A percentile compares a stretch with the other conserved stretches of the same genome.
phyloP scores from a whole-genome alignment of 2,888 invertebrate species.

The Cephalotes varians region DNA sequence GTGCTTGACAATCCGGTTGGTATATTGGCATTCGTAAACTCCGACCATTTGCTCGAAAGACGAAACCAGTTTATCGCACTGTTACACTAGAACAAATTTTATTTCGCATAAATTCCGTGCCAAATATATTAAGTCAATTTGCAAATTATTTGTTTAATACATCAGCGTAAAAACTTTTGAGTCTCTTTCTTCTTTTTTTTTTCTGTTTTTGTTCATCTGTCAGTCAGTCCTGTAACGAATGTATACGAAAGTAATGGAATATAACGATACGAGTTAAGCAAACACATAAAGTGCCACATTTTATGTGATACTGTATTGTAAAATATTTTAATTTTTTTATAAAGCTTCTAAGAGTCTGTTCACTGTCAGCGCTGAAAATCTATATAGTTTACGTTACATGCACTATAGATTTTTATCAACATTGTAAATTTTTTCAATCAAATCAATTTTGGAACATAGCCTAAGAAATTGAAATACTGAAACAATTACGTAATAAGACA shows the following conservation, averaged over 20 bases:
- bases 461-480: not conserved
- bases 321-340: not conserved
- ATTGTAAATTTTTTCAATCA: too few relatives aligned
- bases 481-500: not conserved
- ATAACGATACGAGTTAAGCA: not conserved
- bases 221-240: not conserved
- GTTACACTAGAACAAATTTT: slow-evolving; percentile 11
- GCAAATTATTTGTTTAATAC: not conserved
- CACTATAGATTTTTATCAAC: too few relatives aligned
- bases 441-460: too few relatives aligned
- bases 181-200: not conserved
- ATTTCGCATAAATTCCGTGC: not conserved
- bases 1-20: slow-evolving; percentile 33
- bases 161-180: not conserved
- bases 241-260: not conserved
- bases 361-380: too few relatives aligned
- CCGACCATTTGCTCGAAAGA: not conserved
- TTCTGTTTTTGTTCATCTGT: not conserved
- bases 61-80: slow-evolving; percentile 28
- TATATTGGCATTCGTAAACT: slow-evolving; percentile 31
- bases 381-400: too few relatives aligned
- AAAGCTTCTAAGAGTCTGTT: too few relatives aligned
- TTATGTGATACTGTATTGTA: not conserved
- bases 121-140: slow-evolving; percentile 8
- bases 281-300: not conserved